Evolutionary conservation across 2,113 vertebrate genomes (phyloP), one percentile per base, ranked within the genome.

Genomic region (Hoplias malabaricus): DNA sequence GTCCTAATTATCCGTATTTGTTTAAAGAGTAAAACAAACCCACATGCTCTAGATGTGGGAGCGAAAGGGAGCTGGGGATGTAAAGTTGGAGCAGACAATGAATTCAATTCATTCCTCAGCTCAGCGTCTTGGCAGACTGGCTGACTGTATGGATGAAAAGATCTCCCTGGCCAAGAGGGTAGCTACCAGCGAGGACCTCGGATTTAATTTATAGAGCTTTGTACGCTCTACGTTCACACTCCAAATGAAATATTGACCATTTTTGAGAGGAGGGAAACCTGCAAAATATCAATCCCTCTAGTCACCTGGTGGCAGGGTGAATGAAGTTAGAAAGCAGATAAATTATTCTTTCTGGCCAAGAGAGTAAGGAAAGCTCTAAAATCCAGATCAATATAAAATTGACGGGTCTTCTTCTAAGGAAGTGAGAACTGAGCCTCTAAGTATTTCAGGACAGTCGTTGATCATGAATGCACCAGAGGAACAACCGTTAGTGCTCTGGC

Each of bases 71-170:
- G 67, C 57, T 73, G 9, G 25, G 34, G 29, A 73, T 75, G 70
- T 75, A 75, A 56, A 43, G 56, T 27, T 67, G 70, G 62, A 42
- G 40, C 48, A 31, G 87, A 88, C 87, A 88, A 88, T 86, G 82
- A 84, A 69, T 86, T 83, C 73, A 79, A 86, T 90, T 89, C 84
- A 86, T 86, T 71, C 63, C 33, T 73, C 8, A 61, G 72, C 84
- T 82, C 87, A 87, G 86, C 84, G 11, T 33, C 63, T 59, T 68
- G 82, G 73, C 82, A 40, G 84, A n/a, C 36, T 68, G 8, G n/a
- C 34, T 69, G 75, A 70, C 65, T 75, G 42, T 68, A 53, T 75
- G 40, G 48, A 67, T 36, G 40, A 27, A 33, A 67, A 83, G 67
- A 71, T 66, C 54, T 75, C 23, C 43, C 59, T 36, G 27, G 34